Base-by-base conservation (phyloP, 37 sponge, comb jelly and placozoan species). In the Oopsacas minuta region DNA sequence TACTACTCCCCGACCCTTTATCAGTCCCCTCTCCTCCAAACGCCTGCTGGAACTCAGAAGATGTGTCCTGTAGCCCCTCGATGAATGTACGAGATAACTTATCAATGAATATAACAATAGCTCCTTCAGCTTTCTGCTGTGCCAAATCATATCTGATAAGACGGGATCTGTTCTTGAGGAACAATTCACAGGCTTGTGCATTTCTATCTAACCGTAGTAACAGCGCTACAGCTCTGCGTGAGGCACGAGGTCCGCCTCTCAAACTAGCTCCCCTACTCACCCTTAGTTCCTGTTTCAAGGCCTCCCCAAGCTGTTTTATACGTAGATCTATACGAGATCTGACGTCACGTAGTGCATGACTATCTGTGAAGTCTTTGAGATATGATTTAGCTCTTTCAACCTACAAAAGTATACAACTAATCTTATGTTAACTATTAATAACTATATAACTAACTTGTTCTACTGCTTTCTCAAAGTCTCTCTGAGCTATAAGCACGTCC, bases 401-500 rank as follows among this genome's bases (percentile, higher is more conserved):
- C 75, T 61, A 61, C 5, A n/a, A n/a, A n/a, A n/a, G n/a, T n/a
- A 20, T 12, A 61, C 75, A 3, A 3, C 1, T 61, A n/a, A 61
- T 10, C 30, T 61, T 34, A 61, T 12, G 8, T 42, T 17, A 15
- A 8, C 8, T 25, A 34, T 25, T 61, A 61, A 61, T 3, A 34
- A 25, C 22, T 3, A 32, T 34, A 61, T 12, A 25, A 34, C 85
- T 51, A 23, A 90, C 36, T 35, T 90, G 82, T 0, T 52, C 39
- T 8, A 94, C 90, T 38, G 99, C 99, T 36, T 90, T 81, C 52
- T 97, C 99, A 86, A 97, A 95, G 23, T 97, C 95, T 52, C 99
- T 82, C 88, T 97, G 99, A 12, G 95, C 99, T 37, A 97, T 89
- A 81, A 86, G 95, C 38, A 97, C 94, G 85, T 97, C 99, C 28